These are phyloP conservation scores for Aporophyla nigra DNA, from an alignment of 2,888 invertebrate species.

Conservation along the genomic window DNA sequence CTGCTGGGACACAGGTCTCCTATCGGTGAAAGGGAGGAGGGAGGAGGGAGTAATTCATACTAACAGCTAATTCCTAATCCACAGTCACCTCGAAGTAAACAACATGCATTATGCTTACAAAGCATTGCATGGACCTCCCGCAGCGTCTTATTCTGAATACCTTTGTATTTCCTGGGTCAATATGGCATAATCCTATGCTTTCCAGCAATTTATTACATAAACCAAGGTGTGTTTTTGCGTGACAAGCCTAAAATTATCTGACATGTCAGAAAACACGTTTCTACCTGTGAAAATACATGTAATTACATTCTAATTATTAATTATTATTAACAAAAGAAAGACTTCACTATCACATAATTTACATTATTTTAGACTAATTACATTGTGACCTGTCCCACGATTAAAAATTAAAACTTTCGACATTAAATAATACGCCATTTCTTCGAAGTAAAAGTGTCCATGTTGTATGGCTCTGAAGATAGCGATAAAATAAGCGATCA, in stretches of 20 bases:
- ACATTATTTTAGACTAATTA: slow-evolving; percentile 34
- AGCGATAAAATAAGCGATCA: slow-evolving; percentile 28
- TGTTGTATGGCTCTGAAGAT: slow-evolving; percentile 18
- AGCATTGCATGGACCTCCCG: not conserved
- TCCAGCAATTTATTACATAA: not conserved
- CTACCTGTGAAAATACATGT: slow-evolving; percentile 19
- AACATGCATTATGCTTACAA: not conserved
- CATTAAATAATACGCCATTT: slow-evolving; percentile 48
- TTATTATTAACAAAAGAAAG: slow-evolving; percentile 51
- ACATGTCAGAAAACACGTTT: slow-evolving; percentile 26
- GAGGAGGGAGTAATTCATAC: no score
- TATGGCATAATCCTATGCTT: not conserved
- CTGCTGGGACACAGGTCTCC: no score
- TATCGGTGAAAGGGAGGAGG: no score
- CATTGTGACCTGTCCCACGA: slow-evolving; percentile 59
- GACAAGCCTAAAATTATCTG: slow-evolving; percentile 3
- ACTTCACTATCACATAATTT: slow-evolving; percentile 28
- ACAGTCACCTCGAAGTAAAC: not conserved
- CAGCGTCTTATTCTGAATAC: not conserved
- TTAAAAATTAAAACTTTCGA: slow-evolving; percentile 59
- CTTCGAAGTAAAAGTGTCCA: slow-evolving; percentile 46
- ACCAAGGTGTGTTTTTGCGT: not conserved
- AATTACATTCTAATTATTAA: slow-evolving; percentile 33
- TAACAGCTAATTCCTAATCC: not conserved
- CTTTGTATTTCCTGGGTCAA: slow-evolving; percentile 17